Conservation (phyloP, 1,140 invertebrate species). For the Dendroctonus valens region DNA sequence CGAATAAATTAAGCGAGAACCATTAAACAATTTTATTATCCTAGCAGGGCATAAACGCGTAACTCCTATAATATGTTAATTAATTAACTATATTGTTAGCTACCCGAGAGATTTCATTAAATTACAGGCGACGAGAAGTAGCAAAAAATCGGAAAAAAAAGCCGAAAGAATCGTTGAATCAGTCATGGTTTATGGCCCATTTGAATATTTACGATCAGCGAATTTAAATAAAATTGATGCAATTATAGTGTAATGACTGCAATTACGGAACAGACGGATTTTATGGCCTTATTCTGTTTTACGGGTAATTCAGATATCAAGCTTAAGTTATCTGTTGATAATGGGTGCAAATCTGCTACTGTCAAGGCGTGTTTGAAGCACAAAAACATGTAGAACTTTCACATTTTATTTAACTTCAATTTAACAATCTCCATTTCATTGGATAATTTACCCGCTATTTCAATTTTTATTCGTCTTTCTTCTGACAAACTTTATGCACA, state of each 20-base stretch:
- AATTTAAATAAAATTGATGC: conserved; percentile 18
- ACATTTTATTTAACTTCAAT: no score
- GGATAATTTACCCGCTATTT: no score
- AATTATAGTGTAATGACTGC: conserved; percentile 1
- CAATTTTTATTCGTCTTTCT: no score
- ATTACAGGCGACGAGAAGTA: background rate
- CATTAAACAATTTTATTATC: background rate
- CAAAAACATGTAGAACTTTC: no score
- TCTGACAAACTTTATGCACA: no score
- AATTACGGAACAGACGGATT: conserved; percentile 7
- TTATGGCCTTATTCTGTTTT: conserved; percentile 5
- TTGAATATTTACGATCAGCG: conserved; percentile 6
- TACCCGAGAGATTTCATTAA: background rate
- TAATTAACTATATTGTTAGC: conserved; percentile 2
- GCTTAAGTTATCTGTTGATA: background rate
- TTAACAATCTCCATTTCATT: no score
- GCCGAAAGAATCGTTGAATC: conserved; percentile 8
- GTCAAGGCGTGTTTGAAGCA: no score
- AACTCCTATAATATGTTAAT: conserved; percentile 4
- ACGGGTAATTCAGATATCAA: background rate
- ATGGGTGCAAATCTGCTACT: background rate
- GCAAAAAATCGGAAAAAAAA: background rate
- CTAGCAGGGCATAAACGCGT: background rate
- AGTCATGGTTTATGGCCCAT: conserved; percentile 11
- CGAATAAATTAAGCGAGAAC: conserved; percentile 3